A percentile compares a stretch with the other conserved stretches of the same genome.
Evolutionary conservation across 1,140 invertebrate species (phyloP).

Genomic region (Panagrolaimus sp.): DNA sequence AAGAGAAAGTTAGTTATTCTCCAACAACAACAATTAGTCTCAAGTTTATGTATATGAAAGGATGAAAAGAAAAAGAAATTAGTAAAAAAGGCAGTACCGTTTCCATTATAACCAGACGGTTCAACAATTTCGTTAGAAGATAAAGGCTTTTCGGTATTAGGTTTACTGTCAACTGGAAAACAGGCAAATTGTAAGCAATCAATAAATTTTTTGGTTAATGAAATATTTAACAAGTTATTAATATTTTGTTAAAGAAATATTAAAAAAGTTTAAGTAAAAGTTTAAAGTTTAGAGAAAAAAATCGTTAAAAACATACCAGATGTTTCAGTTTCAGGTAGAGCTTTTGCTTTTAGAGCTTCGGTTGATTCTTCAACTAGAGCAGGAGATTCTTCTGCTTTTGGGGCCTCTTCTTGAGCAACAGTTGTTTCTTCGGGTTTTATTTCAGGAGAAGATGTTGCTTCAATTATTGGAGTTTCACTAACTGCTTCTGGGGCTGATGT

Average conservation of each 20-base stretch:
- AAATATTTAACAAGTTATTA: too few species aligned
- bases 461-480: conserved; percentile 23
- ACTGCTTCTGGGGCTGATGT: neutral
- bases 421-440: conserved; percentile 14
- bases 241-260: too few species aligned
- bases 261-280: neutral
- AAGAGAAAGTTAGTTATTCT: neutral
- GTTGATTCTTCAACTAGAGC: neutral
- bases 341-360: neutral
- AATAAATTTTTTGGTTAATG: too few species aligned
- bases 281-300: conserved; percentile 43
- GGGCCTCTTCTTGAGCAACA: conserved; percentile 1
- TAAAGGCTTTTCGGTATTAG: conserved; percentile 3
- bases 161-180: neutral
- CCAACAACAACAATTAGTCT: too few species aligned
- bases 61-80: neutral
- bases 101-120: conserved; percentile 11
- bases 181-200: neutral
- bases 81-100: conserved; percentile 16
- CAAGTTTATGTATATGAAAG: too few species aligned
- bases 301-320: conserved; percentile 19
- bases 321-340: neutral
- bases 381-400: neutral
- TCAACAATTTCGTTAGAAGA: neutral
- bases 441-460: conserved; percentile 38